These are phyloP conservation scores for Magallana nippona DNA, from an alignment of 2,888 invertebrate genomes.

Conservation along the genomic window DNA sequence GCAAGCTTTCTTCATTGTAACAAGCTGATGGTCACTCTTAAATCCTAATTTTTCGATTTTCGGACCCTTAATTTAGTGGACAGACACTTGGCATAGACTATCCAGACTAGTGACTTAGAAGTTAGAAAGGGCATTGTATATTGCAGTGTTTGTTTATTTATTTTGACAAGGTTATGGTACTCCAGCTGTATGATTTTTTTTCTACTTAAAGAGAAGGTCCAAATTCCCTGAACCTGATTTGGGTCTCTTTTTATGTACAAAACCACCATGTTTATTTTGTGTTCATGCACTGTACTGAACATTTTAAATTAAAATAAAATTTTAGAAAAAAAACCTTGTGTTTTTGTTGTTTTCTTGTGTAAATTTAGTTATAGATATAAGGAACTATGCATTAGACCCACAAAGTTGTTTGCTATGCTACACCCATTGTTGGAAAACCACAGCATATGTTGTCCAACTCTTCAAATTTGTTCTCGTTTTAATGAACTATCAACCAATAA, in stretches of 20 bases:
- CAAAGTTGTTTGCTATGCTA: no score
- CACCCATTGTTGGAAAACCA: no score
- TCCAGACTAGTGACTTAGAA: background rate
- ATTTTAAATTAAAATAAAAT: slow-evolving; percentile 19
- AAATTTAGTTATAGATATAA: no score
- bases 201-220: slow-evolving; percentile 30
- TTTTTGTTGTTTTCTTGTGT: background rate
- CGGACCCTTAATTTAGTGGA: slow-evolving; percentile 12
- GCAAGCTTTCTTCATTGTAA: slow-evolving; percentile 33
- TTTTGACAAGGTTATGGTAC: background rate
- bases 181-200: background rate
- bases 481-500: no score
- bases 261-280: background rate
- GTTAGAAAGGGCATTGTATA: background rate
- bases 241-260: slow-evolving; percentile 26
- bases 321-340: background rate
- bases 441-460: no score
- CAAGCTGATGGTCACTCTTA: slow-evolving; percentile 23
- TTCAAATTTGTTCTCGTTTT: no score
- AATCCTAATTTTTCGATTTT: slow-evolving; percentile 33
- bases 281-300: slow-evolving; percentile 22
- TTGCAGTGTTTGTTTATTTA: background rate
- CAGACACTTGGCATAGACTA: background rate
- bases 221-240: slow-evolving; percentile 32
- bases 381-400: no score